Conservation (phyloP, 1,140 invertebrate species). For the Drosophila persimilis region DNA sequence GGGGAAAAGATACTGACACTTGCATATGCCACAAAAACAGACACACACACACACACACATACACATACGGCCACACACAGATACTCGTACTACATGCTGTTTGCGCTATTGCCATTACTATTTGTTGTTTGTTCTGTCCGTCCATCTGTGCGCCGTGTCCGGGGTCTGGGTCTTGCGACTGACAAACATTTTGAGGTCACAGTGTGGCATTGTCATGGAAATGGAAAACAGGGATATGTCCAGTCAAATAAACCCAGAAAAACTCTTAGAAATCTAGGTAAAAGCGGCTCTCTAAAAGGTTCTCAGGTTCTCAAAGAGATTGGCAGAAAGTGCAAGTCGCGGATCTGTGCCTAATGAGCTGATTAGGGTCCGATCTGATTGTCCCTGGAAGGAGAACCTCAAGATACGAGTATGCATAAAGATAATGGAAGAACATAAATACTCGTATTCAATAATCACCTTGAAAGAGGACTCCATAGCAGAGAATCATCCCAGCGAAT, state of each 20-base stretch:
- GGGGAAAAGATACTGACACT: slow-evolving; percentile 27
- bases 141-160: slow-evolving; percentile 1
- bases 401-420: background rate
- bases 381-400: slow-evolving; percentile 16
- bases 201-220: slow-evolving; percentile 64
- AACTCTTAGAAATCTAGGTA: slow-evolving; percentile 31
- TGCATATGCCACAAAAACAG: slow-evolving; percentile 25
- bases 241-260: slow-evolving; percentile 43
- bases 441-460: slow-evolving; percentile 2
- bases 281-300: slow-evolving; percentile 16
- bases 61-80: slow-evolving; percentile 19
- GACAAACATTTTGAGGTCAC: slow-evolving; percentile 72
- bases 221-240: slow-evolving; percentile 44
- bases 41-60: slow-evolving; percentile 20
- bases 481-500: slow-evolving; percentile 9
- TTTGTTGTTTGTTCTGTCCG: slow-evolving; percentile 22
- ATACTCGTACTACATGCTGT: slow-evolving; percentile 32
- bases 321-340: slow-evolving; percentile 26
- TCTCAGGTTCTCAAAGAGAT: slow-evolving; percentile 1
- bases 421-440: slow-evolving; percentile 7
- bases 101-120: slow-evolving; percentile 29
- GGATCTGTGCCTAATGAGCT: slow-evolving; percentile 41
- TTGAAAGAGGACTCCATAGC: background rate
- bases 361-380: slow-evolving; percentile 45
- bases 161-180: slow-evolving; percentile 25